Conservation (phyloP, 2,888 invertebrate genomes). For the Bombylius discolor region DNA sequence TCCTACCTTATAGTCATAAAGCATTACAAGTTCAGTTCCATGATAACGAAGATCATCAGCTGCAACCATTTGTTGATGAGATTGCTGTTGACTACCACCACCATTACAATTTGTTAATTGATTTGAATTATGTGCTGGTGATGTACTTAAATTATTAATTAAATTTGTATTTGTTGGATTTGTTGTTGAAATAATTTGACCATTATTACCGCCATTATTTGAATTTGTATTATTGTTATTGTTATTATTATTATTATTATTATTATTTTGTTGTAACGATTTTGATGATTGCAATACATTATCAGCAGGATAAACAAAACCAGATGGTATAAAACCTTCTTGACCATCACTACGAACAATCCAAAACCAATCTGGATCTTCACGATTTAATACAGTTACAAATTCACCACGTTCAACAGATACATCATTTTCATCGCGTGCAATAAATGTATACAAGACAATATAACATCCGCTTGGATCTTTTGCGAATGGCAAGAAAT, state of each 20-base stretch:
- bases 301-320: constrained; percentile 84
- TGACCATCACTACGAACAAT: constrained; percentile 83
- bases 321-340: constrained; percentile 91
- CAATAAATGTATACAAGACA: constrained; percentile 84
- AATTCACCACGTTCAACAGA: constrained; percentile 88
- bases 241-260: constrained; percentile 16
- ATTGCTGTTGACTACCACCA: constrained; percentile 16
- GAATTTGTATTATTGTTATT: constrained; percentile 12
- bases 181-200: background rate
- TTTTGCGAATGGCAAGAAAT: constrained; percentile 58
- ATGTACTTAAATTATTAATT: constrained; percentile 15
- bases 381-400: constrained; percentile 88
- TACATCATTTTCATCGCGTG: constrained; percentile 86
- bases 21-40: constrained; percentile 84
- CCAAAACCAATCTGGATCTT: constrained; percentile 97
- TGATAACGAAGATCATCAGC: constrained; percentile 61
- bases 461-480: constrained; percentile 84
- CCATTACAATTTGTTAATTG: constrained; percentile 1
- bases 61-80: constrained; percentile 27
- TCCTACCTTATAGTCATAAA: constrained; percentile 80
- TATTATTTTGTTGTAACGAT: constrained; percentile 19
- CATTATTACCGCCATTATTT: no score
- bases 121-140: constrained; percentile 2
- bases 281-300: constrained; percentile 48
- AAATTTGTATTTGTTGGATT: background rate